Percentiles rank a stretch among this genome's conserved stretches.
Evolutionary conservation across 2,113 vertebrate species (phyloP).

Genomic region (Dromiciops gliroides): DNA sequence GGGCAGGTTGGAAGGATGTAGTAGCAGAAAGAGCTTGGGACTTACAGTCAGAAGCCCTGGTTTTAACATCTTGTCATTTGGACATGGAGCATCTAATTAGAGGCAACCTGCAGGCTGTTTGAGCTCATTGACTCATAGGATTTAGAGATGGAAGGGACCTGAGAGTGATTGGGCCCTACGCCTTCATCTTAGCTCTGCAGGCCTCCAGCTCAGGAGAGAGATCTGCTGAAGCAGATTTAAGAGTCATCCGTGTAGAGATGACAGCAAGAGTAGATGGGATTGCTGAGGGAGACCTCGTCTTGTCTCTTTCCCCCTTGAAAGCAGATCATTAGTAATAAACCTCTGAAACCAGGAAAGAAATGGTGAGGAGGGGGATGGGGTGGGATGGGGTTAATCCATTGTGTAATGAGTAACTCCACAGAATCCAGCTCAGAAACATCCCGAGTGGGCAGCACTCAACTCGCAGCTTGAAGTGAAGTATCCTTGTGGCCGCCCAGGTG

Average conservation of each 20-base stretch:
- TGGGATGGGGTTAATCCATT: background rate
- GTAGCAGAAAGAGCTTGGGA: background rate
- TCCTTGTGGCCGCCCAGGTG: background rate
- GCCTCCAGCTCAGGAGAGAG: background rate
- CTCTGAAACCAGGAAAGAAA: no score
- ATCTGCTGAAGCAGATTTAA: background rate
- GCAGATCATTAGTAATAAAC: background rate
- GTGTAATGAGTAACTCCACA: background rate
- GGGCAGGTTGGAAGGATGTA: no score
- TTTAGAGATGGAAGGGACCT: background rate
- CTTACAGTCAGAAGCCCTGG: background rate
- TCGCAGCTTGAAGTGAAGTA: background rate
- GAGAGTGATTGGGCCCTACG: background rate
- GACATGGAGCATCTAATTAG: background rate
- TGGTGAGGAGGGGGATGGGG: background rate
- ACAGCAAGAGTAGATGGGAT: background rate
- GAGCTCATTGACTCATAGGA: background rate
- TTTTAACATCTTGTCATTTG: background rate
- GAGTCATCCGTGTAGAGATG: background rate
- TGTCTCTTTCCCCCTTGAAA: background rate
- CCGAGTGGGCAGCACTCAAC: background rate
- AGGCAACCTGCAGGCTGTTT: background rate
- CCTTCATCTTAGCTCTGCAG: background rate
- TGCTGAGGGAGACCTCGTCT: background rate
- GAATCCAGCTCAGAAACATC: background rate